Conservation (phyloP, 2,113 vertebrate genomes). For the Ictidomys tridecemlineatus region DNA sequence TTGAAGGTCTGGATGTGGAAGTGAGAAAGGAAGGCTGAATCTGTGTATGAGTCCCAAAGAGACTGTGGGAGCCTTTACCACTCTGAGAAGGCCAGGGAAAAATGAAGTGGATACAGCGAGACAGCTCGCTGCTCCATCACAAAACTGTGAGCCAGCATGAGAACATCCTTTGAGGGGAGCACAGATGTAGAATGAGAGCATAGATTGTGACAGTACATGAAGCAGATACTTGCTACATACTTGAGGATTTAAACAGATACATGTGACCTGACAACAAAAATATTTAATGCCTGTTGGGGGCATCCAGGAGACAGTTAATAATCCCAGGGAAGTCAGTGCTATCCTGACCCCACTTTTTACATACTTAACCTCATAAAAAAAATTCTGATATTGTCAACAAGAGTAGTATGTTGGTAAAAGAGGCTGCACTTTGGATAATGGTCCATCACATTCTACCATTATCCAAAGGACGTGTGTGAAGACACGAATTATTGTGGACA, state of each 20-base stretch:
- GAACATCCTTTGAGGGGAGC: background rate
- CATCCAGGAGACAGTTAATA: accelerated
- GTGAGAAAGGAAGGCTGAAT: background rate
- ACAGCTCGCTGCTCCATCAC: background rate
- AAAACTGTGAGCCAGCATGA: background rate
- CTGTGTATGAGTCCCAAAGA: background rate
- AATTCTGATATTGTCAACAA: background rate
- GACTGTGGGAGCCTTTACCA: background rate
- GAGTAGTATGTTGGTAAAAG: background rate
- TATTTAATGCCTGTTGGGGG: background rate
- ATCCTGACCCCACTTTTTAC: background rate
- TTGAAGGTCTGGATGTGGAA: background rate
- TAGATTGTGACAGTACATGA: too few relatives aligned
- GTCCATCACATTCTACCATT: too few relatives aligned
- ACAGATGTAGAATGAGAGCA: too few relatives aligned
- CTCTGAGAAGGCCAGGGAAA: background rate
- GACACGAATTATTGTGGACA: too few relatives aligned
- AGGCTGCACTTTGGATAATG: too few relatives aligned
- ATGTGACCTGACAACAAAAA: background rate
- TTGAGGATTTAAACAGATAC: background rate
- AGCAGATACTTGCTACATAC: too few relatives aligned
- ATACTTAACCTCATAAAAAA: background rate
- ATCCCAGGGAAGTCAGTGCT: background rate
- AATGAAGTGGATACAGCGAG: background rate
- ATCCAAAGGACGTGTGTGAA: too few relatives aligned